Conservation (phyloP, 2,113 vertebrate genomes). For the Campylorhamphus procurvoides region DNA sequence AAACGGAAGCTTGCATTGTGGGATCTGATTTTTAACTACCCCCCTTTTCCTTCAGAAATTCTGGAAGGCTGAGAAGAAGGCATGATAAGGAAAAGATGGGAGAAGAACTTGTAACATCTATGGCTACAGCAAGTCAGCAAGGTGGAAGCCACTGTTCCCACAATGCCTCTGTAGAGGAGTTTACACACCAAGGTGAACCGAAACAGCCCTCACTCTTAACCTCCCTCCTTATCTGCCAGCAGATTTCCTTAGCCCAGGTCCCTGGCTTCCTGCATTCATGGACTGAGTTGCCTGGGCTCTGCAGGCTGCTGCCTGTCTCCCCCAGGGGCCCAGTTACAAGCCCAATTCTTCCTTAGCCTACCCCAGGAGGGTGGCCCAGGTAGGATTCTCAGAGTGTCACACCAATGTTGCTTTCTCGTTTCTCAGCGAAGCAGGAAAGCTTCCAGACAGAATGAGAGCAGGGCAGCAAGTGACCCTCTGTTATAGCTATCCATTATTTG, state of each 20-base stretch:
- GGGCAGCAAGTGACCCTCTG: neutral
- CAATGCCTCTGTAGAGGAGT: neutral
- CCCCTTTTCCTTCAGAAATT: neutral
- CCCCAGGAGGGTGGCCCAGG: neutral
- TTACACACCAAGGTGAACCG: neutral
- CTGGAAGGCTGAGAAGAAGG: neutral
- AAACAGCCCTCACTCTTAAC: neutral
- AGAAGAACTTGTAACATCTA: neutral
- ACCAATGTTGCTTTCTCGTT: neutral
- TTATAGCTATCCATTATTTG: neutral
- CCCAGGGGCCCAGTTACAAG: neutral
- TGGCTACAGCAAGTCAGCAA: neutral
- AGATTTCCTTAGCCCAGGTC: neutral
- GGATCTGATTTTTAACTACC: neutral
- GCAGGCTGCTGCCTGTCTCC: neutral
- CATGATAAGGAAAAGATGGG: neutral
- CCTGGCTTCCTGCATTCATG: neutral
- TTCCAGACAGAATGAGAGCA: neutral
- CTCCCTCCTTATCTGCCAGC: neutral
- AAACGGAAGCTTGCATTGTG: neutral
- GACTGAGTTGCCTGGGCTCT: neutral
- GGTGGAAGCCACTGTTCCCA: neutral
- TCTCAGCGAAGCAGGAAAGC: neutral
- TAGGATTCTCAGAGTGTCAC: neutral
- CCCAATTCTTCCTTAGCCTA: neutral